Percentiles rank a stretch among this genome's conserved stretches.
Conservation (phyloP, 2,113 vertebrate genomes). For the Charadrius vociferus region DNA sequence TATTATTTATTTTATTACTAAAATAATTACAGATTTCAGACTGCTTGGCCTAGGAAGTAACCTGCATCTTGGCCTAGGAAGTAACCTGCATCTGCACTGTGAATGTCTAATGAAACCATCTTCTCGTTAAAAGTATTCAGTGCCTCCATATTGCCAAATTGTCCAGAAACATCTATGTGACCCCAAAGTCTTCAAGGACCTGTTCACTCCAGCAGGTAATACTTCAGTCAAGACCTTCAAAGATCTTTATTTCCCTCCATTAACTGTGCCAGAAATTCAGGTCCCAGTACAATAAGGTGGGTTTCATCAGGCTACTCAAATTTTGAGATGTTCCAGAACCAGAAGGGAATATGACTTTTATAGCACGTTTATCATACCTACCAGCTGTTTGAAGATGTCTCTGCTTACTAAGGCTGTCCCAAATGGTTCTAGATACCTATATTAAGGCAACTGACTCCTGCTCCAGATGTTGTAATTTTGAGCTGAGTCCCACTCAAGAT, state of each 20-base stretch:
- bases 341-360: neutral
- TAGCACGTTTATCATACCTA: neutral
- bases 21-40: neutral
- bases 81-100: neutral
- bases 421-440: neutral
- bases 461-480: neutral
- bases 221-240: neutral
- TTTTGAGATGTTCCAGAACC: neutral
- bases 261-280: neutral
- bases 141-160: neutral
- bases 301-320: neutral
- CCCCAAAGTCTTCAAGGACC: neutral
- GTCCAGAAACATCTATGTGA: neutral
- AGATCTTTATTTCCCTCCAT: neutral
- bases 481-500: neutral
- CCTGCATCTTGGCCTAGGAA: neutral
- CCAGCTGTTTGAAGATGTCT: neutral
- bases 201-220: neutral
- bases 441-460: neutral
- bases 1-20: neutral
- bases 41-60: neutral
- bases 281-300: neutral
- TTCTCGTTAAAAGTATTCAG: neutral
- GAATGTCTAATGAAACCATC: neutral
- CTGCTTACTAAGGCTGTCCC: neutral